Evolutionary conservation across 2,113 vertebrate genomes (phyloP).

Genomic region (Myrmecophaga tridactyla): DNA sequence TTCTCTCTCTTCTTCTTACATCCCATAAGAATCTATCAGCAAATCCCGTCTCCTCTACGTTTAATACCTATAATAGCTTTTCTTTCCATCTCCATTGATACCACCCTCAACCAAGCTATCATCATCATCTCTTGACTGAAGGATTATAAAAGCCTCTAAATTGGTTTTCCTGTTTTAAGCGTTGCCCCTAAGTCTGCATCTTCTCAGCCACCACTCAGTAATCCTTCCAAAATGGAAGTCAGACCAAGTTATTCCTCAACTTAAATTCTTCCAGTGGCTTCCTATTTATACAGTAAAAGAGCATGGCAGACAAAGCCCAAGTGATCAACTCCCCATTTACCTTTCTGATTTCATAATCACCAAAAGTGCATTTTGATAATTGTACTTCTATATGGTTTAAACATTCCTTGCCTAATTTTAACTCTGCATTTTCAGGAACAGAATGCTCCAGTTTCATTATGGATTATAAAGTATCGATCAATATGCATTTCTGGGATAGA

Average conservation of each 20-base stretch:
- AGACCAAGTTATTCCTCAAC: background rate
- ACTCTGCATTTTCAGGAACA: background rate
- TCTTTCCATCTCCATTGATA: background rate
- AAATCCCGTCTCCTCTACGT: background rate
- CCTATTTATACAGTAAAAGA: background rate
- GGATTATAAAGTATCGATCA: background rate
- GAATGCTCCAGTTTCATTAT: background rate
- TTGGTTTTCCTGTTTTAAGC: background rate
- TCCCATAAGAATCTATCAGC: background rate
- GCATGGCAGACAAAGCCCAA: background rate
- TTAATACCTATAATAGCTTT: background rate
- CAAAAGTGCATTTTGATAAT: background rate
- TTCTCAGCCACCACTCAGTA: background rate
- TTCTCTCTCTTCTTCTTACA: background rate
- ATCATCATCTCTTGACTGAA: background rate
- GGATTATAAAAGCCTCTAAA: background rate
- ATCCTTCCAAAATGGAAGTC: background rate
- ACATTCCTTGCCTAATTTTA: background rate
- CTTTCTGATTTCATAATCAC: background rate
- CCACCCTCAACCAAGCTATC: background rate
- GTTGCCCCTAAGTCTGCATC: background rate
- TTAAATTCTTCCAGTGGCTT: background rate
- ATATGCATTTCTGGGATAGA: background rate
- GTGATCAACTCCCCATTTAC: background rate
- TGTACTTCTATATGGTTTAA: background rate